phyloP scores from a whole-genome alignment of 2,113 vertebrate species.

The Vulpes lagopus region DNA sequence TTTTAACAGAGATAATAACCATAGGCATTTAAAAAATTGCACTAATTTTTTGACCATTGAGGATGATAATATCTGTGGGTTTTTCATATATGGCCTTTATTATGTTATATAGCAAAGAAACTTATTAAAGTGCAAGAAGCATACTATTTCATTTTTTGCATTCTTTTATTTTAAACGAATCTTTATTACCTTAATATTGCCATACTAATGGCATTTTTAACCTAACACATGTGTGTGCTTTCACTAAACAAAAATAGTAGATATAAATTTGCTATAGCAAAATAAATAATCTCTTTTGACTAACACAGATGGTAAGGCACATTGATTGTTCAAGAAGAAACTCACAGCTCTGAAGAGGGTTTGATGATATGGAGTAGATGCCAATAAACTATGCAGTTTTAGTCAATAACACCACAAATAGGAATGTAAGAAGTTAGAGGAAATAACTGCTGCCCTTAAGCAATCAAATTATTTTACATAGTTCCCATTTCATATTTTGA shows the following conservation, averaged over 20 bases:
- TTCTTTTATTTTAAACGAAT: not conserved
- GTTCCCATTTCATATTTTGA: constrained; percentile 39
- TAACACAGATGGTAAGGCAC: not conserved
- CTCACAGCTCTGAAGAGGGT: not conserved
- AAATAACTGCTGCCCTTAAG: constrained; percentile 64
- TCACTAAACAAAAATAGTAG: constrained; percentile 18
- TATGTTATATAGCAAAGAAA: not conserved
- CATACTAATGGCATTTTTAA: not conserved
- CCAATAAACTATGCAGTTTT: constrained; percentile 64
- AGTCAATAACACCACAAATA: constrained; percentile 71
- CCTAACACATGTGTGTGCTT: not conserved
- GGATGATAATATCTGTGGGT: not conserved
- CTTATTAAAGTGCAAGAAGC: not conserved
- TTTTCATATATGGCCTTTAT: not conserved
- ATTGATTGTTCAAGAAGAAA: constrained; percentile 33
- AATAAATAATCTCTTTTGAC: constrained; percentile 1
- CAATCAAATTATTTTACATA: not conserved
- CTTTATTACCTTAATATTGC: not conserved
- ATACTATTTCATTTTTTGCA: not conserved
- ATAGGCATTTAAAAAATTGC: not conserved
- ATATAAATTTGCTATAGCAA: not conserved
- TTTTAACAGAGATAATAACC: not conserved
- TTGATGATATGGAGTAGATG: constrained; percentile 66
- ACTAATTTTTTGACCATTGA: not conserved
- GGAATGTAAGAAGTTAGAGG: constrained; percentile 36